A percentile compares a stretch with the other conserved stretches of the same genome.
Evolutionary conservation across 30 jellyfish, hydroid and myxozoan genomes (phyloP).

Genomic region (Turritopsis dohrnii): DNA sequence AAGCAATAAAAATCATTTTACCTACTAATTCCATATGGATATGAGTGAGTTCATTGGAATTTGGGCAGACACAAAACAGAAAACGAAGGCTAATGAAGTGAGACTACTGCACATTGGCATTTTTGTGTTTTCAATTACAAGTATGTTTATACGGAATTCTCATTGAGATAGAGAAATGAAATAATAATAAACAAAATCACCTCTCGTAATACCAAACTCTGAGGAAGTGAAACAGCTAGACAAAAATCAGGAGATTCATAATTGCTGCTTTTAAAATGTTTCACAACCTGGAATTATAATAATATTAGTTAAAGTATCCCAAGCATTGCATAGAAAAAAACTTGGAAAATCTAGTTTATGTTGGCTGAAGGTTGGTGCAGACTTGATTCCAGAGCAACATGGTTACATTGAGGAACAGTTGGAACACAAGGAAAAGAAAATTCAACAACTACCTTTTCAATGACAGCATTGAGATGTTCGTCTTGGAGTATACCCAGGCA

Average conservation of each 20-base stretch:
- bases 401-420: too few species aligned
- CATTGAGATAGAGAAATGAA: neutral
- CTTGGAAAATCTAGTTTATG: too few species aligned
- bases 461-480: neutral
- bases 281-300: neutral
- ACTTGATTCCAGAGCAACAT: too few species aligned
- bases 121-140: neutral
- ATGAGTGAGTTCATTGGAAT: too few species aligned
- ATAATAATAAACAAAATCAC: neutral
- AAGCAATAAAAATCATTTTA: too few species aligned
- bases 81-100: too few species aligned
- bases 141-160: neutral
- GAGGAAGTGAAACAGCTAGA: conserved; percentile 14
- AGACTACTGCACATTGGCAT: neutral
- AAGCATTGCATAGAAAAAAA: too few species aligned
- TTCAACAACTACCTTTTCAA: neutral
- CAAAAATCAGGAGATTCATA: conserved; percentile 3
- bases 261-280: neutral
- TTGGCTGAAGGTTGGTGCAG: too few species aligned
- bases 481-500: neutral
- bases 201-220: neutral
- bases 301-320: too few species aligned
- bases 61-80: too few species aligned
- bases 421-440: too few species aligned
- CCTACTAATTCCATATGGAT: too few species aligned